Base-by-base conservation (phyloP, 2,797 vertebrate genomes). In the Morus bassanus region DNA sequence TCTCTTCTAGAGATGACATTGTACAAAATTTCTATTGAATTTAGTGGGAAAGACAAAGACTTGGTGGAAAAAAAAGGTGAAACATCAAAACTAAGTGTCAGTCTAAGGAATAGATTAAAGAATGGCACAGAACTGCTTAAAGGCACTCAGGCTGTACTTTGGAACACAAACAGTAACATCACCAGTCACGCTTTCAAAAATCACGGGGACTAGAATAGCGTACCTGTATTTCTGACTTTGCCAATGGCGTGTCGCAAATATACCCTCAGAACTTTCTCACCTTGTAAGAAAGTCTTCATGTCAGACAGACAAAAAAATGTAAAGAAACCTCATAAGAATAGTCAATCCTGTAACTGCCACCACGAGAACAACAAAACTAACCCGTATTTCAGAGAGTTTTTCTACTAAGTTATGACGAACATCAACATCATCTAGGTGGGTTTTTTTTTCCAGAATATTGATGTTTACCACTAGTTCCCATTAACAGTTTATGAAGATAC, bases 171-270 rank as follows among this genome's bases (percentile, higher is more conserved):
- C 37, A 39, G 17, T 5, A 37, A 10, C 19, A 41, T 15, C 50
- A 50, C 18, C 43, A 46, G 33, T 17, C 39, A 67, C 18, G 45
- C 14, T 76, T 63, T 30, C 54, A 41, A 18, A 43, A 59, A 18
- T 10, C 30, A 19, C 0, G 4, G 54, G 18, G 16, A 53, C 37
- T 48, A 21, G 18, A 80, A 27, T 3, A 30, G 18, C 0, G 4
- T 22, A 39, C 7, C 8, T 39, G 7, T 14, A 30, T 39, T 72
- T 68, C 35, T 4, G 3, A 65, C 13, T 45, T 68, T 25, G 54
- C 7, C 24, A 35, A 2, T 5, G 74, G 28, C 16, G 35, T 0
- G 1, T 11, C 35, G 11, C 33, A 84, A 46, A 60, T 18, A 12
- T 2, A n/a, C 9, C 24, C 4, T 16, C 54, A 61, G n/a, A 60